Conservation (phyloP, 2,113 vertebrate genomes). For the Promerops cafer region DNA sequence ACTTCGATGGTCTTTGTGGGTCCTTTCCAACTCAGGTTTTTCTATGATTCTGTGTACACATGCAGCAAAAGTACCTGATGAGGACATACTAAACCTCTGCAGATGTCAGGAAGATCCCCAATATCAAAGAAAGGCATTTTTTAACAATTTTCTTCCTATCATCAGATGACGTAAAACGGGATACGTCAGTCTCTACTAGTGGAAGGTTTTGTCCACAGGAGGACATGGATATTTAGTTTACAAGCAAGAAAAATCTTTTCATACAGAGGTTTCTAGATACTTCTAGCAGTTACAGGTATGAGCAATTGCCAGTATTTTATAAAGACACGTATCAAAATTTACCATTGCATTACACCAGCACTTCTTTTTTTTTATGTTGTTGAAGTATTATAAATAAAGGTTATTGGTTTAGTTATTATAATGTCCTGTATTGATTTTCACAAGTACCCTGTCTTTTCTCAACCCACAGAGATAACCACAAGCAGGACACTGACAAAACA, state of each 20-base stretch:
- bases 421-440: neutral
- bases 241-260: neutral
- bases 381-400: neutral
- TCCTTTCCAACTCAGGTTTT: neutral
- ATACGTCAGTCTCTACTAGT: neutral
- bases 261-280: neutral
- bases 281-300: neutral
- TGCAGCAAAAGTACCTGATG: neutral
- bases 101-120: neutral
- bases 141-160: neutral
- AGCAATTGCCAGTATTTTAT: neutral
- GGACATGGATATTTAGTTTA: neutral
- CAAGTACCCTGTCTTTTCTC: neutral
- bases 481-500: neutral
- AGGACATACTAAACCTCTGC: neutral
- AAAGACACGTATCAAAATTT: neutral
- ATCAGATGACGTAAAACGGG: neutral
- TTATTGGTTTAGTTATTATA: neutral
- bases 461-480: neutral
- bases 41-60: neutral
- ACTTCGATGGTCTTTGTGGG: rapidly evolving
- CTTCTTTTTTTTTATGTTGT: neutral
- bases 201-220: neutral
- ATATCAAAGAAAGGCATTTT: neutral
- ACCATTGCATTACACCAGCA: neutral